Conservation (phyloP, 2,888 invertebrate genomes). For the Nymphalis c-album region DNA sequence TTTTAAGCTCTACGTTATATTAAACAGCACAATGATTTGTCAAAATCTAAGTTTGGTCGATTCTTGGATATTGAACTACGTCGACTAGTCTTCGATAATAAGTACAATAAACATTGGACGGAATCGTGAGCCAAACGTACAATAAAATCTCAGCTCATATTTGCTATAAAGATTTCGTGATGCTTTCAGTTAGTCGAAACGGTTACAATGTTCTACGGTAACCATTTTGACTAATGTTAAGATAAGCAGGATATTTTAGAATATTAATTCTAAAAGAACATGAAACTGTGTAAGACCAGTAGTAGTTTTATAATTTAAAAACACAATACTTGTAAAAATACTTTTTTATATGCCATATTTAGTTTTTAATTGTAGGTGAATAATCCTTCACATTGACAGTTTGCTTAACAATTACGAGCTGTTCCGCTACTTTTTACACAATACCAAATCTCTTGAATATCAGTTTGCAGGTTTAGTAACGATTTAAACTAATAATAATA, state of each 20-base stretch:
- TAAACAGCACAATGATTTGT: not conserved
- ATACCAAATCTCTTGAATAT: too few relatives aligned
- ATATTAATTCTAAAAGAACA: not conserved
- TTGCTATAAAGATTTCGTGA: constrained; percentile 68
- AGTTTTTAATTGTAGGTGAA: too few relatives aligned
- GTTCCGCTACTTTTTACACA: too few relatives aligned
- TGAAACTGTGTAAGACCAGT: too few relatives aligned
- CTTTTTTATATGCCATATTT: too few relatives aligned
- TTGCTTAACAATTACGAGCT: too few relatives aligned
- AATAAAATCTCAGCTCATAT: constrained; percentile 69
- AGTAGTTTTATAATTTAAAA: too few relatives aligned
- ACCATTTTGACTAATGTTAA: not conserved
- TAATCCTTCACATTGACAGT: too few relatives aligned
- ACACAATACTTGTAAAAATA: too few relatives aligned
- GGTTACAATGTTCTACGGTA: not conserved
- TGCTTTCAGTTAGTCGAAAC: constrained; percentile 52
- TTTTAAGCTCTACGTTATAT: not conserved
- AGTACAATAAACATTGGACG: constrained; percentile 65
- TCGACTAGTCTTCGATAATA: constrained; percentile 62
- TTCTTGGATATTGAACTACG: constrained; percentile 67
- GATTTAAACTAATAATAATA: too few relatives aligned
- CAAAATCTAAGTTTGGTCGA: constrained; percentile 36
- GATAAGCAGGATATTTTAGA: not conserved
- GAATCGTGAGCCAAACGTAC: constrained; percentile 72
- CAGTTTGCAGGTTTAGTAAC: too few relatives aligned